phyloP scores from a whole-genome alignment of 2,113 vertebrate genomes.

The Embiotoca jacksoni region DNA sequence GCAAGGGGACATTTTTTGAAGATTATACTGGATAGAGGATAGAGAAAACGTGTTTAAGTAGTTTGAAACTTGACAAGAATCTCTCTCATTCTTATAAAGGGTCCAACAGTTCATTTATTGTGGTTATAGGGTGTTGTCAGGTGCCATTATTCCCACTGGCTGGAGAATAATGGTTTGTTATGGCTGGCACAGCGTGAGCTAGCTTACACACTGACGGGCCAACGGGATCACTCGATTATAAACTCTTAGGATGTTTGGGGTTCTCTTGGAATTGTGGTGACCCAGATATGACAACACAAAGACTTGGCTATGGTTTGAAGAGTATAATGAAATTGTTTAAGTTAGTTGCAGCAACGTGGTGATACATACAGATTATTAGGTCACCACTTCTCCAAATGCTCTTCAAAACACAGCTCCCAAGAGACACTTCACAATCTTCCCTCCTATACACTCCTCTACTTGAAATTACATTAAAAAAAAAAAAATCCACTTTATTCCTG shows the following conservation, averaged over 20 bases:
- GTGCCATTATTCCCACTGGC: conserved; percentile 45
- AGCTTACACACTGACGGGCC: conserved; percentile 7
- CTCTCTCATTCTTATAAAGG: not conserved
- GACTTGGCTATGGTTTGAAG: not conserved
- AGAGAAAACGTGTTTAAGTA: no score
- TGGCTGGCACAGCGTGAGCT: conserved; percentile 57
- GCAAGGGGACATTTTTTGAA: no score
- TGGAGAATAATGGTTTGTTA: conserved; percentile 67
- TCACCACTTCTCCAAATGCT: no score
- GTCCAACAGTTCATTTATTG: conserved; percentile 24
- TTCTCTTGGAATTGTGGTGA: not conserved
- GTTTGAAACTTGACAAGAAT: no score
- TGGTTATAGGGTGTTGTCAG: conserved; percentile 39
- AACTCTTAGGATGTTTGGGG: conserved; percentile 12
- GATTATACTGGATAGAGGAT: no score
- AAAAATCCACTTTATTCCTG: no score
- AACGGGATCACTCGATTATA: conserved; percentile 38
- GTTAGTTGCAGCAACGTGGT: no score
- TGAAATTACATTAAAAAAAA: no score
- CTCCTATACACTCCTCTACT: no score
- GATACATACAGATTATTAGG: no score
- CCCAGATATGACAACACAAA: not conserved
- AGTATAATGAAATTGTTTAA: not conserved
- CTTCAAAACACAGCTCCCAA: no score
- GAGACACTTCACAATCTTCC: no score